phyloP scores from a whole-genome alignment of 2,113 vertebrate species.

The Henicopernis longicauda region DNA sequence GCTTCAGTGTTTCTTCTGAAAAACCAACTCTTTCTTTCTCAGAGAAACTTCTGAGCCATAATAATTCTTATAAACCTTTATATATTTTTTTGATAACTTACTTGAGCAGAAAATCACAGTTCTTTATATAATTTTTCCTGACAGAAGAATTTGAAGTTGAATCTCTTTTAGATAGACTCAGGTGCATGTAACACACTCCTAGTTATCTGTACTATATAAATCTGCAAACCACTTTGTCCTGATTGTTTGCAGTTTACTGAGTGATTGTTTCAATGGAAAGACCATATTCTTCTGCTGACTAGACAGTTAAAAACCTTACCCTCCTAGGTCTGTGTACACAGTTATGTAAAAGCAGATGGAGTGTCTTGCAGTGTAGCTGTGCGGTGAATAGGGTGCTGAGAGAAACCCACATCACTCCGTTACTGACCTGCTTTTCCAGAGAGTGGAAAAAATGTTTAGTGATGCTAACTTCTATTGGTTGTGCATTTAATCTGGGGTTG shows the following conservation, averaged over 20 bases:
- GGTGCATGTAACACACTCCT: not conserved
- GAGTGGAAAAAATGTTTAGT: not conserved
- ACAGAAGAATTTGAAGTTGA: not conserved
- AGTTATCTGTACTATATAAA: not conserved
- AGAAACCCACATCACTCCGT: not conserved
- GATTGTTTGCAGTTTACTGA: not conserved
- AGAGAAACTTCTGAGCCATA: not conserved
- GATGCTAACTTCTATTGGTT: not conserved
- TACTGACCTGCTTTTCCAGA: not conserved
- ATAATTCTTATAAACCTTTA: not conserved
- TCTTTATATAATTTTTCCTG: not conserved
- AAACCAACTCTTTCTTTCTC: not conserved
- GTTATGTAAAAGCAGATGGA: not conserved
- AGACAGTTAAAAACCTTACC: not conserved
- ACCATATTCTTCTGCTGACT: not conserved
- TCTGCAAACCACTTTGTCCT: not conserved
- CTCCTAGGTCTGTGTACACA: not conserved
- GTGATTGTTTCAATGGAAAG: not conserved
- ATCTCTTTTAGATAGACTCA: not conserved
- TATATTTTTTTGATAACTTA: not conserved
- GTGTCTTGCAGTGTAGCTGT: not conserved
- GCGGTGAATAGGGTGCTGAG: rapidly evolving
- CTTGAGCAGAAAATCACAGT: not conserved
- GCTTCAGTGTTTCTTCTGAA: not conserved
- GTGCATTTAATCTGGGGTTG: not conserved